phyloP scores from a whole-genome alignment of 2,888 invertebrate species.

The Uloborus plumipes region DNA sequence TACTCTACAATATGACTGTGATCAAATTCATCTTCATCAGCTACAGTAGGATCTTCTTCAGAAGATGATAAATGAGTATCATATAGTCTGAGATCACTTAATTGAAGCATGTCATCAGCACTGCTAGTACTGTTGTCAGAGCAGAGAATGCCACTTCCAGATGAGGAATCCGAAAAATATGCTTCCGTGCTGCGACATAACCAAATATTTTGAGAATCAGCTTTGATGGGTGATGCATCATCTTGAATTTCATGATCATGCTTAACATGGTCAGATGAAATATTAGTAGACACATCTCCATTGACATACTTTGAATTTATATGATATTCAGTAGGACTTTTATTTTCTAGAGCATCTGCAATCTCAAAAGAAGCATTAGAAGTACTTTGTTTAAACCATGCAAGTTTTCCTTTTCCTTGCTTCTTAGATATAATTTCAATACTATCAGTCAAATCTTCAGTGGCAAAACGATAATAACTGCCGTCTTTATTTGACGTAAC shows the following conservation, averaged over 20 bases:
- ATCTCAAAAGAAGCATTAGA: conserved; percentile 54
- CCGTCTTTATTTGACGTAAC: conserved; percentile 55
- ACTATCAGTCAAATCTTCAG: conserved; percentile 60
- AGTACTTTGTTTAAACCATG: conserved; percentile 48
- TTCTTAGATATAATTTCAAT: conserved; percentile 64
- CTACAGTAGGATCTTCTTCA: conserved; percentile 60
- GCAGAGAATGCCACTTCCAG: conserved; percentile 50
- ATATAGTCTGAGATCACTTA: conserved; percentile 60
- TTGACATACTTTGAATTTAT: conserved; percentile 27
- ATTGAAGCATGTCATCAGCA: conserved; percentile 61
- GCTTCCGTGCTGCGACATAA: conserved; percentile 32
- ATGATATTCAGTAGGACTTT: conserved; percentile 28
- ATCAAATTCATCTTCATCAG: conserved; percentile 64
- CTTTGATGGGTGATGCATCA: background rate
- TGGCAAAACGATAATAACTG: conserved; percentile 59
- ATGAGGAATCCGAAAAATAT: conserved; percentile 56
- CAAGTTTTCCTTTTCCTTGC: conserved; percentile 50
- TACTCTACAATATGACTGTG: conserved; percentile 53
- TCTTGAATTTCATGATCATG: conserved; percentile 15
- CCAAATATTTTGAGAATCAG: conserved; percentile 30
- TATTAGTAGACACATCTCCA: conserved; percentile 4
- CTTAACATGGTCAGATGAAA: background rate
- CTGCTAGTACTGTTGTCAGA: conserved; percentile 55
- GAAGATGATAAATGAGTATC: conserved; percentile 64
- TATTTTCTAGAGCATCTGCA: conserved; percentile 24